A percentile compares a stretch with the other conserved stretches of the same genome.
phyloP scores from a whole-genome alignment of 2,888 invertebrate species.

The Drosophila melanocephala region DNA sequence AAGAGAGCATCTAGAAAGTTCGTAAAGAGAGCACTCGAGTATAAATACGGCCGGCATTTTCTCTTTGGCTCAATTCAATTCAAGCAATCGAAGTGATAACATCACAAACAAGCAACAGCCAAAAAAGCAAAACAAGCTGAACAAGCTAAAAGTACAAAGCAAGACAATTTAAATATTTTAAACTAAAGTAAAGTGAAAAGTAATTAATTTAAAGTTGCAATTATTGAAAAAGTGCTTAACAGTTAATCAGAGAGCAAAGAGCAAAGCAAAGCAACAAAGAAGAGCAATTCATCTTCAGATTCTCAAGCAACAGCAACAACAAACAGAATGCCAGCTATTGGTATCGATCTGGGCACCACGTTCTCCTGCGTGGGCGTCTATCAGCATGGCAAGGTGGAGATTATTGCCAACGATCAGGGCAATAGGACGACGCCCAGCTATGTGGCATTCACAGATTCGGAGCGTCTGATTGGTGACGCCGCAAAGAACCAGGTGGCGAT shows the following conservation, averaged over 20 bases:
- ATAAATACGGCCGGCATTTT: conserved; percentile 59
- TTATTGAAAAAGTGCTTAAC: background rate
- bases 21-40: conserved; percentile 46
- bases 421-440: conserved; percentile 85
- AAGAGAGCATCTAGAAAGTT: conserved; percentile 58
- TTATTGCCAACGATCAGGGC: conserved; percentile 93
- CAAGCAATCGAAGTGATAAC: conserved; percentile 62
- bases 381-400: conserved; percentile 93
- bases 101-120: conserved; percentile 31
- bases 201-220: background rate
- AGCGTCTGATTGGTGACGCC: conserved; percentile 90
- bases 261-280: background rate
- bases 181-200: conserved; percentile 5
- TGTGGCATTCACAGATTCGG: conserved; percentile 93
- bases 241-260: background rate
- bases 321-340: conserved; percentile 87
- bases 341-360: conserved; percentile 85
- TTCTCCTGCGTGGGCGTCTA: conserved; percentile 94
- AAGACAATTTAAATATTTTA: conserved; percentile 5
- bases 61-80: conserved; percentile 56
- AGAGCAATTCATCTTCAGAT: background rate
- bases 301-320: background rate
- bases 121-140: conserved; percentile 50
- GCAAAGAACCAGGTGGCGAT: conserved; percentile 94
- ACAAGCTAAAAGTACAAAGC: conserved; percentile 39